phyloP scores from a whole-genome alignment of 2,797 vertebrate species.

The Tapirus indicus region DNA sequence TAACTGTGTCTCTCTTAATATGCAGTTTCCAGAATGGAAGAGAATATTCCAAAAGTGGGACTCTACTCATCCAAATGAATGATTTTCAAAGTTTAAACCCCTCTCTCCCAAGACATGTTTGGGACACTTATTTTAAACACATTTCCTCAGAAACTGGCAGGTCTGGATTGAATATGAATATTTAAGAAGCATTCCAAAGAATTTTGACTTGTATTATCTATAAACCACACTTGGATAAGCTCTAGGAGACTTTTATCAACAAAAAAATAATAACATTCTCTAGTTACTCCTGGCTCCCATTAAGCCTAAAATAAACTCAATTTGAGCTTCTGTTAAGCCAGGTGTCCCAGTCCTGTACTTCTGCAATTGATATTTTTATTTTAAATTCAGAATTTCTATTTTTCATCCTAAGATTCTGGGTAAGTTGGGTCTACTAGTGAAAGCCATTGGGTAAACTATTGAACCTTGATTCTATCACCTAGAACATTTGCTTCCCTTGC shows the following conservation, averaged over 20 bases:
- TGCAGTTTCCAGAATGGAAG: background rate
- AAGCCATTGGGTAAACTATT: background rate
- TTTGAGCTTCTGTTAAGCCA: background rate
- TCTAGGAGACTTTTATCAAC: background rate
- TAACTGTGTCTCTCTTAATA: background rate
- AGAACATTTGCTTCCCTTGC: background rate
- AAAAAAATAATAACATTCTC: background rate
- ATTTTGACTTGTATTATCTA: background rate
- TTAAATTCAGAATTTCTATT: background rate
- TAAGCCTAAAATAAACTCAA: background rate
- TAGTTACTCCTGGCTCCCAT: background rate
- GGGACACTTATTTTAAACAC: background rate
- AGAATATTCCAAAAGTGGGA: background rate
- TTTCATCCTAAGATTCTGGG: background rate
- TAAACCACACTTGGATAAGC: background rate
- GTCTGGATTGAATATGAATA: background rate
- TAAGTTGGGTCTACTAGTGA: background rate
- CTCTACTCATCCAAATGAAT: background rate
- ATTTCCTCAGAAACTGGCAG: background rate
- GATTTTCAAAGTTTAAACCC: background rate
- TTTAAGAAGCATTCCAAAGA: background rate
- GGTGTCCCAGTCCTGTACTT: background rate
- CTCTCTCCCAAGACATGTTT: background rate
- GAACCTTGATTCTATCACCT: background rate
- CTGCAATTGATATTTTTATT: background rate